These are phyloP conservation scores for Aporophyla lueneburgensis DNA, from an alignment of 2,888 invertebrate genomes.

Conservation along the genomic window DNA sequence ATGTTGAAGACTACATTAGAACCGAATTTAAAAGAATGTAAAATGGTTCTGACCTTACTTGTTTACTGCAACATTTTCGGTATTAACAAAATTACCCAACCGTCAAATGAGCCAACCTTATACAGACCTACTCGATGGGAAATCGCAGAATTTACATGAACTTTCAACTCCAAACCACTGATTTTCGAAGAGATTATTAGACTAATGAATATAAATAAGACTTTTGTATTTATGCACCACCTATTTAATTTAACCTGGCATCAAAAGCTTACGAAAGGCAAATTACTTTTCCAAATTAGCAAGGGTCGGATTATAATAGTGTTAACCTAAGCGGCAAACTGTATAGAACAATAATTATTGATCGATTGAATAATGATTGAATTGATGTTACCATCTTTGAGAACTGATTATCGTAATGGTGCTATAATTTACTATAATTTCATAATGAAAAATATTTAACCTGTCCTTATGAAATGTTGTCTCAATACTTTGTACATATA, in stretches of 20 bases:
- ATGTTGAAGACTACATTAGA: slow-evolving; percentile 3
- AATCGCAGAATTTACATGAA: slow-evolving; percentile 47
- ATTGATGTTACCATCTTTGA: background rate
- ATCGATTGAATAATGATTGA: too few species aligned
- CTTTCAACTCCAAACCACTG: slow-evolving; percentile 44
- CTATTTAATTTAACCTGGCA: slow-evolving; percentile 19
- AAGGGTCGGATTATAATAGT: slow-evolving; percentile 2
- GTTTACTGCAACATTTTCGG: slow-evolving; percentile 26
- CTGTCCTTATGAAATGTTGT: background rate
- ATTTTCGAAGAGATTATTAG: slow-evolving; percentile 44
- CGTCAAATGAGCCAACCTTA: slow-evolving; percentile 44
- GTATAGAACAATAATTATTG: too few species aligned
- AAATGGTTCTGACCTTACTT: background rate
- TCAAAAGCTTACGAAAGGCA: slow-evolving; percentile 20
- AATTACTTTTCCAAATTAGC: background rate
- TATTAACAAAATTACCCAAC: slow-evolving; percentile 41
- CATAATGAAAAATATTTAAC: background rate
- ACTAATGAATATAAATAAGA: slow-evolving; percentile 50
- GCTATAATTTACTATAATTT: background rate
- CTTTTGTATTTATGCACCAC: slow-evolving; percentile 25
- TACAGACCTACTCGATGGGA: slow-evolving; percentile 38
- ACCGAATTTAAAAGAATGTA: slow-evolving; percentile 18
- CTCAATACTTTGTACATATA: background rate
- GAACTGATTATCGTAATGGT: background rate
- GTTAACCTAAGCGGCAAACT: too few species aligned